Base-by-base conservation (phyloP, 2,888 invertebrate species). In the Abrostola tripartita region DNA sequence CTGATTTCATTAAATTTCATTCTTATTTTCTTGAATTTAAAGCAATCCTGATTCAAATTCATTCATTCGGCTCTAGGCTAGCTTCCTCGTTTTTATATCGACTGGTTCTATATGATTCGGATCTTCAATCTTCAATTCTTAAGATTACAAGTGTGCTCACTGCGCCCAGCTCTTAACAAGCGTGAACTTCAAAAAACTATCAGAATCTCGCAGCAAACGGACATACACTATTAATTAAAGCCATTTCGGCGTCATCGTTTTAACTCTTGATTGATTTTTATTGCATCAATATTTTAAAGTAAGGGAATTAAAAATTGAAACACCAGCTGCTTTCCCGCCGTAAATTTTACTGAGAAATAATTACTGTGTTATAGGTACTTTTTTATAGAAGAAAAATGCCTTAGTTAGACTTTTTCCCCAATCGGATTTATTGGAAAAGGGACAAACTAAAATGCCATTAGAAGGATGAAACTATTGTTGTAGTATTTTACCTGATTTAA, bases 211-310 rank as follows among this genome's bases (percentile, higher is more conserved):
- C 50, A 71, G 14, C 47, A 37, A 57, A 67, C 59, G n/a, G 41
- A 61, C 54, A 53, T 50, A 55, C 50, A 63, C 57, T 71, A 68
- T 76, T 79, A 76, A 79, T 79, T 69, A 68, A 72, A 68, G 9
- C 64, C 12, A 71, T 71, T 71, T 63, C 74, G 79, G 77, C 79
- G 74, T 69, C 71, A 76, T 42, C 14, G 44, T 44, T 64, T 70
- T 10, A 35, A 60, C 24, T 10, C 54, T 76, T 79, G 72, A 79
- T 79, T 79, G 79, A 79, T 71, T 79, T 79, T 79, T 79, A 79
- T 79, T 72, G 70, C 74, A 42, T 65, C 60, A 54, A 76, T 76
- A 58, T 38, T 52, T 71, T 54, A 50, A 59, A 52, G 56, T 24
- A 37, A 52, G 35, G n/a, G 41, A 55, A 65, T 71, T 60, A 63